Base-by-base conservation (phyloP, 2,797 vertebrate genomes). In the Sebastes nivosus region DNA sequence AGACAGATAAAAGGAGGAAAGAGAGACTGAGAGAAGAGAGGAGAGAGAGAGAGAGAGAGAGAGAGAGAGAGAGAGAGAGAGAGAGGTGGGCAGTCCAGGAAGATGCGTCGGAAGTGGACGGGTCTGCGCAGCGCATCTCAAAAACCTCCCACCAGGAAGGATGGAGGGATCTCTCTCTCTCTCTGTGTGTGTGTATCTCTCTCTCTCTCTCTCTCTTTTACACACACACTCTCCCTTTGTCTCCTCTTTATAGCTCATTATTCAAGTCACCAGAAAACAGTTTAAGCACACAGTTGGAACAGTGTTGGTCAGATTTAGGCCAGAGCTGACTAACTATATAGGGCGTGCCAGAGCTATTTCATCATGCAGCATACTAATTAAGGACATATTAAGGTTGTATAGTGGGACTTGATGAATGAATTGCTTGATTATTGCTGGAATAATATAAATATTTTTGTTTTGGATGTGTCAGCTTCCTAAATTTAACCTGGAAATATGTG, bases 101-200 rank as follows among this genome's bases (percentile, higher is more conserved):
- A 90, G 91, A 93, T 93, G 93, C 83, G 93, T 94, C 90, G 90
- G 83, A 76, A 85, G 83, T 86, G 88, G 83, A 87, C 81, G 83
- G 87, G 76, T 84, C 90, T 94, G 93, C 93, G 90, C 91, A 92
- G 93, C 90, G 92, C 90, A 90, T 93, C 93, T 88, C 88, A 91
- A 94, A 93, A 93, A 90, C 92, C 16, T 91, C 90, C 91, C 91
- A 93, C 87, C 88, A 92, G 88, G 90, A 93, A 93, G 93, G 91
- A 93, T 92, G 92, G 89, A 91, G 77, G 84, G 74, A 79, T 78
- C 67, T 79, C 78, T 84, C 80, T 72, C 76, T 79, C 87, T 72
- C 79, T 73, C 46, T 57, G 25, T 46, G 72, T 63, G 27, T 27
- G 4, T 27, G 0, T 27, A 1, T 27, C 60, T 54, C 77, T 72